These are phyloP conservation scores for Cheirogaleus medius DNA, from an alignment of 2,113 vertebrate species.

Conservation along the genomic window DNA sequence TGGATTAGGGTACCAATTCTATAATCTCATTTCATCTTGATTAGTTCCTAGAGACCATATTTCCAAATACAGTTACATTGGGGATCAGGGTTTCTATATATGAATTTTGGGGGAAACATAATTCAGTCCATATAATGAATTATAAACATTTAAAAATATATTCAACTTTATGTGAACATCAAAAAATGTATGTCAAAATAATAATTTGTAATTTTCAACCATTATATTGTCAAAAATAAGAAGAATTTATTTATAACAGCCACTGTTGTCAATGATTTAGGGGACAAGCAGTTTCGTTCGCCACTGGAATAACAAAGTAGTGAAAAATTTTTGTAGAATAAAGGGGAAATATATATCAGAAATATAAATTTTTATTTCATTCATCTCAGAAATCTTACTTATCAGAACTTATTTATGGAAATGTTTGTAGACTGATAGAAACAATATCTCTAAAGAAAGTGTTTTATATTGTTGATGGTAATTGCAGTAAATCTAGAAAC, in stretches of 20 bases:
- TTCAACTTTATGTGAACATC: not conserved
- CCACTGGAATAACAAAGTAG: not conserved
- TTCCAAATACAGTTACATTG: not conserved
- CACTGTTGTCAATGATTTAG: not conserved
- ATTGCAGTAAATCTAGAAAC: not conserved
- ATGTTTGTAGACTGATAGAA: not conserved
- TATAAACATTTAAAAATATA: conserved; percentile 38
- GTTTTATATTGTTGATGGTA: not conserved
- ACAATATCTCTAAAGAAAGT: not conserved
- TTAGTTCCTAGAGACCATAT: not conserved
- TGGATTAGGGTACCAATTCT: not conserved
- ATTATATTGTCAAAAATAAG: not conserved
- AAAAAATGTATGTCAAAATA: not conserved
- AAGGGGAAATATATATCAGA: not conserved
- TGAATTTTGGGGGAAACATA: not conserved
- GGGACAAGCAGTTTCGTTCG: not conserved
- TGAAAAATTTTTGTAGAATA: not conserved
- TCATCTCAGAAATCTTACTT: not conserved
- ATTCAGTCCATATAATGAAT: not conserved
- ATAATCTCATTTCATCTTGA: not conserved
- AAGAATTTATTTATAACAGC: not conserved
- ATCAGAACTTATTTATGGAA: not conserved
- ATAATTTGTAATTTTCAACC: not conserved
- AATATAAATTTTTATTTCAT: not conserved
- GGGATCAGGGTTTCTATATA: not conserved